Percentiles rank a stretch among this genome's conserved stretches.
Evolutionary conservation across 2,797 vertebrate genomes (phyloP).

Genomic region (Dryobates pubescens): DNA sequence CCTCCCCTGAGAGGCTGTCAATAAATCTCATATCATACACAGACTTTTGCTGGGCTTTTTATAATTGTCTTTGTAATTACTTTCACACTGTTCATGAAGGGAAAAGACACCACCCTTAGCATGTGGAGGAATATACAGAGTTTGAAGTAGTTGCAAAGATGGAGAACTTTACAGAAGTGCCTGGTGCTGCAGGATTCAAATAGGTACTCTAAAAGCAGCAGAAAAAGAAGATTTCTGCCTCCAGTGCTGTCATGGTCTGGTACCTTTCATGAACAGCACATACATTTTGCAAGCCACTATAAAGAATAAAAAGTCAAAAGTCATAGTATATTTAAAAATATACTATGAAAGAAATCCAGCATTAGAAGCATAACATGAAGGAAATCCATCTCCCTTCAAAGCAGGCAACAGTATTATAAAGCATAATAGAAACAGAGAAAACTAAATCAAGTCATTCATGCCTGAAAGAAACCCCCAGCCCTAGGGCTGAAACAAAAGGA

Average conservation of each 20-base stretch:
- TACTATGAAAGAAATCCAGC: background rate
- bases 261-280: conserved; percentile 16
- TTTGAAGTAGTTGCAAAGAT: background rate
- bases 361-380: background rate
- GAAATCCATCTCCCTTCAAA: conserved; percentile 17
- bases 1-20: background rate
- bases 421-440: background rate
- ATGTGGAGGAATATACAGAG: background rate
- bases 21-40: background rate
- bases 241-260: background rate
- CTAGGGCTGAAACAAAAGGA: conserved; percentile 16
- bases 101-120: background rate
- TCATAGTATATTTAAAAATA: conserved; percentile 17
- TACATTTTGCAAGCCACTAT: conserved; percentile 1
- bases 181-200: background rate
- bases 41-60: background rate
- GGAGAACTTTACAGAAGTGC: background rate
- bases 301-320: conserved; percentile 1
- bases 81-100: background rate
- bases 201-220: background rate
- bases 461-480: conserved; percentile 13
- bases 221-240: conserved; percentile 21
- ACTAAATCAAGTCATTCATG: background rate
- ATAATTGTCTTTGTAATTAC: background rate
- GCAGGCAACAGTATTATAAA: background rate